Base-by-base conservation (phyloP, 2,797 vertebrate genomes). In the Xenopus petersii region DNA sequence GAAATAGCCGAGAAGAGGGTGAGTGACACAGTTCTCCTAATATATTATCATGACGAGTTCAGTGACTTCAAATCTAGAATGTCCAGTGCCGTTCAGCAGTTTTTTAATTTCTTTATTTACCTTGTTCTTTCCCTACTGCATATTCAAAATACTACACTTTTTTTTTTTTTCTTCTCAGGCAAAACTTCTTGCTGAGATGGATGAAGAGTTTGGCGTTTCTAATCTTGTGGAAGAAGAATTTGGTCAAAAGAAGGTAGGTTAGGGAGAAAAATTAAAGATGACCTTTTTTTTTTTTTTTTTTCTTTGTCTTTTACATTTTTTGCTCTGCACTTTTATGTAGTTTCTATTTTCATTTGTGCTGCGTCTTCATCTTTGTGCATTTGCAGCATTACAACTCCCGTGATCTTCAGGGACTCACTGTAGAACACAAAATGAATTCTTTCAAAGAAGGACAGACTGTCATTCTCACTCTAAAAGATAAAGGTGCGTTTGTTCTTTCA, bases 141-240 rank as follows among this genome's bases (percentile, higher is more conserved):
- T 42, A 42, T 42, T 42, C 5, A 9, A 42, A 42, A 42, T 42
- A 42, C 36, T 42, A 9, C 5, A 9, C 36, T 42, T 42, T 42
- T 5, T 6, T 49, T 49, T 49, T 49, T 21, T 2, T 51, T 51
- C 15, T 4, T 4, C 9, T 0, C 63, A 93, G 93, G 96, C 94
- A 70, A 96, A 95, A 75, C 90, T 98, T 2, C 84, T 98, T 42
- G 90, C 96, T 75, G 96, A 98, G 82, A 98, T 98, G 96, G 96
- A 98, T 63, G 88, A 95, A 80, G 95, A 98, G 86, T 98, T 98
- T 81, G 96, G 96, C 0, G 91, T 97, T 61, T 96, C 95, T 90
- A 93, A 82, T 76, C 88, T 98, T 51, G 94, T 98, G 10, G 95
- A 97, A 64, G 90, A 96, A 81, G 95, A 97, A 80, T 95, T 97